Evolutionary conservation across 2,113 vertebrate genomes (phyloP).

Genomic region (Pholis gunnellus): DNA sequence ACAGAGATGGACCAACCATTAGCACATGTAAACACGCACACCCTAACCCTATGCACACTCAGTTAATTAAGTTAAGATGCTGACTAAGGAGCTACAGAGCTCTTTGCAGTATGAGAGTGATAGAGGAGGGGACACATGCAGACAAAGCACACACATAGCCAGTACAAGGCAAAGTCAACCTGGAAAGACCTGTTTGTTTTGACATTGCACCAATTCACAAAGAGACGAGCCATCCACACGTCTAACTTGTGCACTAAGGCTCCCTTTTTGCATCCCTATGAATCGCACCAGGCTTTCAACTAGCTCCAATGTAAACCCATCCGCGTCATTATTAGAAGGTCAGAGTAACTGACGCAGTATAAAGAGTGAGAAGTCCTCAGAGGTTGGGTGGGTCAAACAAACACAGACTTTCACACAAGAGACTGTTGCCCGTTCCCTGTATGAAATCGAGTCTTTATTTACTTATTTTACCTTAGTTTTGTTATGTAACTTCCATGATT

Average conservation of each 20-base stretch:
- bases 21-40: slow-evolving; percentile 53
- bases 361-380: not conserved
- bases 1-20: slow-evolving; percentile 34
- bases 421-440: not conserved
- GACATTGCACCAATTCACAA: slow-evolving; percentile 53
- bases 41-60: slow-evolving; percentile 28
- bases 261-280: not conserved
- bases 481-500: not conserved
- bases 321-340: not conserved
- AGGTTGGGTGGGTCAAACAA: not conserved
- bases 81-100: slow-evolving; percentile 58
- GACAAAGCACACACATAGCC: slow-evolving; percentile 12
- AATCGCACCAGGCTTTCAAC: not conserved
- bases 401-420: no score
- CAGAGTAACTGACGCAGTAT: not conserved
- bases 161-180: slow-evolving; percentile 48
- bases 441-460: not conserved
- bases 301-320: not conserved
- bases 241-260: not conserved
- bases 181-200: slow-evolving; percentile 24
- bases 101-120: slow-evolving; percentile 50
- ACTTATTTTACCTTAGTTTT: not conserved
- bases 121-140: slow-evolving; percentile 15
- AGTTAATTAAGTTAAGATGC: slow-evolving; percentile 73
- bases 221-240: not conserved